These are phyloP conservation scores for Drosophila sp. DNA, from an alignment of 1,140 invertebrate genomes.

Conservation along the genomic window DNA sequence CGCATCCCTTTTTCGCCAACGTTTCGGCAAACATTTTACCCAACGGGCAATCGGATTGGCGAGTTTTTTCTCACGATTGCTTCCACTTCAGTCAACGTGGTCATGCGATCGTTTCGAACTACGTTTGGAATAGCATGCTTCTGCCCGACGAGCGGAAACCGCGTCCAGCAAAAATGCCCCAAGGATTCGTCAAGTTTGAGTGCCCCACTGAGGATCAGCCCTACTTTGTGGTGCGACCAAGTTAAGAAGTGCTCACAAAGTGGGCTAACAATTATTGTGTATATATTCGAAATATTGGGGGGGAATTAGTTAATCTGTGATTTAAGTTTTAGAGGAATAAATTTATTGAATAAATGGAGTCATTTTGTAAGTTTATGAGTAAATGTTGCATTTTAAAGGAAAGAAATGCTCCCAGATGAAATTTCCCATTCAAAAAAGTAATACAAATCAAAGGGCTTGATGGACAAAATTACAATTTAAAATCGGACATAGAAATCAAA, in stretches of 20 bases:
- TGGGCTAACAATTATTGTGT: background rate
- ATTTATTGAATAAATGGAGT: background rate
- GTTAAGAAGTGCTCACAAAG: conserved; percentile 31
- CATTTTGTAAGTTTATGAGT: no score
- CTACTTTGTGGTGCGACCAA: conserved; percentile 55
- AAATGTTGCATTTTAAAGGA: no score
- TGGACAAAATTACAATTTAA: no score
- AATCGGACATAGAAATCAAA: no score
- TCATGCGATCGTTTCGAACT: conserved; percentile 84
- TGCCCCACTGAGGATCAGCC: conserved; percentile 61
- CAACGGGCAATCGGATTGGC: conserved; percentile 84
- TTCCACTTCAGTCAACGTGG: conserved; percentile 89
- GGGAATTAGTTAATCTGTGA: background rate
- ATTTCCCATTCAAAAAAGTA: no score
- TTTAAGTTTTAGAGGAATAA: background rate
- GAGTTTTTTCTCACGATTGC: conserved; percentile 88
- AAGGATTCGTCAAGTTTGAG: conserved; percentile 33
- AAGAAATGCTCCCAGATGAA: no score
- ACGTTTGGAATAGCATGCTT: conserved; percentile 87
- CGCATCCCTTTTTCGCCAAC: conserved; percentile 84
- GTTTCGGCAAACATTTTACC: conserved; percentile 75
- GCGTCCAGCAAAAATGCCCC: conserved; percentile 23
- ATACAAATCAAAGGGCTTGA: no score
- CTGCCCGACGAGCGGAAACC: conserved; percentile 82
- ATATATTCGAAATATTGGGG: no score